Base-by-base conservation (phyloP, 30 jellyfish, hydroid and myxozoan species). In the Sanderia malayensis region DNA sequence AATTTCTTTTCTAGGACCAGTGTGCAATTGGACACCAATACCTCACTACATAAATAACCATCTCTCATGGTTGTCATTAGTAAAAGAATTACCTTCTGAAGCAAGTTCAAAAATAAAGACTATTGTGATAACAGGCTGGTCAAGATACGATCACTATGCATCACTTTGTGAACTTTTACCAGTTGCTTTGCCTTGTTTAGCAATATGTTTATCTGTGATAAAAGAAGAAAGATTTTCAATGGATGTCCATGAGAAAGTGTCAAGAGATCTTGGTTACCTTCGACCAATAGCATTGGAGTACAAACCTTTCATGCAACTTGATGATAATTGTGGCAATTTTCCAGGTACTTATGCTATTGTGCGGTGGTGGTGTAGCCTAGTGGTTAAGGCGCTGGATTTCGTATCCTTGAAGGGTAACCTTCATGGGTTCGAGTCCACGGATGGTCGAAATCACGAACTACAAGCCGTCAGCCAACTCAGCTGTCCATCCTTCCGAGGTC, bases 121-220 rank as follows among this genome's bases (percentile, higher is more conserved):
- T 23, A 61, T 92, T 22, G 79, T 86, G 15, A 61, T 92, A n/a
- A 85, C 98, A 2, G 98, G 98, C 18, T 92, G 98, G 98, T 73
- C 96, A 18, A 64, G 96, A 62, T 92, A 76, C 71, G 95, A 85
- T 53, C 98, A 92, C 61, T 85, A 29, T 49, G 92, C 95, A 11
- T 77, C 95, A 33, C 53, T 92, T 23, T 92, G 98, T 57, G 98
- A 92, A 68, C 83, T 85, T 18, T 44, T 92, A 19, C 96, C 98
- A 20, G 70, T 70, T 24, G 92, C 96, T 17, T 64, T 92, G 64
- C 98, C 98, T 1, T 92, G 94, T 37, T 80, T 92, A 24, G 98
- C 94, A 0, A 67, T 92, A 76, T 92, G 98, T 67, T 81, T 92
- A 20, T 89, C 94, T 20, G 87, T 79, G 3, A 57, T 84, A 10